These are phyloP conservation scores for Cyclophora punctaria DNA, from an alignment of 2,888 invertebrate species.

Conservation along the genomic window DNA sequence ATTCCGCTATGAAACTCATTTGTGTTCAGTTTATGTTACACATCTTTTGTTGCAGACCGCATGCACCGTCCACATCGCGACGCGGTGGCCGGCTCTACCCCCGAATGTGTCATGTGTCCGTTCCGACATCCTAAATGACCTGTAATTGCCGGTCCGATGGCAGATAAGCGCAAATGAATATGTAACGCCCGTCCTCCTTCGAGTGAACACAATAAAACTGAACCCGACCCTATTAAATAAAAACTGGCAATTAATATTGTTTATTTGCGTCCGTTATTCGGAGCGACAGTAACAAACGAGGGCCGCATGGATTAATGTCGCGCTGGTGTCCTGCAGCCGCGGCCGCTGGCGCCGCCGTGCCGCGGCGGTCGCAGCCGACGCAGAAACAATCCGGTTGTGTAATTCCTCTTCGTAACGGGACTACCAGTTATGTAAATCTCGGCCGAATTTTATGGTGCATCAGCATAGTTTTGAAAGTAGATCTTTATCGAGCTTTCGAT, in stretches of 20 bases:
- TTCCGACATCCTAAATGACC: slow-evolving; percentile 46
- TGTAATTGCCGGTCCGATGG: slow-evolving; percentile 58
- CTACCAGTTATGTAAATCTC: slow-evolving; percentile 71
- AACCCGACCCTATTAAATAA: slow-evolving; percentile 61
- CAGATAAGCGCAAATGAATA: slow-evolving; percentile 70
- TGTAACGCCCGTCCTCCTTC: slow-evolving; percentile 67
- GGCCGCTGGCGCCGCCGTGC: slow-evolving; percentile 15
- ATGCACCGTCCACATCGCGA: slow-evolving; percentile 40
- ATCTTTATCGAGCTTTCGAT: slow-evolving; percentile 48
- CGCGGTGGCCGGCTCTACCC: slow-evolving; percentile 29
- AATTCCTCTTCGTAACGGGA: slow-evolving; percentile 68
- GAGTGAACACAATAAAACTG: slow-evolving; percentile 51
- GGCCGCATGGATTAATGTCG: slow-evolving; percentile 44
- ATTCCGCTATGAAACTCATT: slow-evolving; percentile 40
- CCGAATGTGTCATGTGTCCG: slow-evolving; percentile 52
- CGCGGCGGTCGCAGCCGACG: slow-evolving; percentile 23
- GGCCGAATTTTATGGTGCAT: slow-evolving; percentile 66
- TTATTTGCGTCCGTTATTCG: slow-evolving; percentile 66
- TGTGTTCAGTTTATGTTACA: slow-evolving; percentile 33
- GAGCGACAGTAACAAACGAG: slow-evolving; percentile 58
- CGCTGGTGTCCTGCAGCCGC: slow-evolving; percentile 27
- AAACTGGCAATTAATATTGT: slow-evolving; percentile 69
- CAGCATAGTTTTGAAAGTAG: slow-evolving; percentile 60
- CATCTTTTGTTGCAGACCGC: slow-evolving; percentile 36
- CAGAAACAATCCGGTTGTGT: slow-evolving; percentile 60